Evolutionary conservation across 2,888 invertebrate genomes (phyloP).

Genomic region (Protophormia terraenovae): DNA sequence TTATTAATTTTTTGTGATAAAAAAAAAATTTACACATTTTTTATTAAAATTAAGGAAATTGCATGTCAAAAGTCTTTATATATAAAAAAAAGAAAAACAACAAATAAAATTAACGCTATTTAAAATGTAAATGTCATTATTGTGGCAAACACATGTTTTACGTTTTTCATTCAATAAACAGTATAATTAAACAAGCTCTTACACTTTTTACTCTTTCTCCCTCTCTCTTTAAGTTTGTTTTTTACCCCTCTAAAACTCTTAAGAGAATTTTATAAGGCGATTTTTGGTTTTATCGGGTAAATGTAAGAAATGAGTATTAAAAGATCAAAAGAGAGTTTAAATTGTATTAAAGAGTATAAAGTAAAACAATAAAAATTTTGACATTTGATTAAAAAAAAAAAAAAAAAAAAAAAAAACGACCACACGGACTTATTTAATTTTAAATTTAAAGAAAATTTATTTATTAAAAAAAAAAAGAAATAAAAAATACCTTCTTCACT

Average conservation of each 20-base stretch:
- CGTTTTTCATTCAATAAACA: neutral
- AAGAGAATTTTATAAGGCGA: neutral
- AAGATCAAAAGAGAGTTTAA: neutral
- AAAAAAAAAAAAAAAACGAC: constrained; percentile 4
- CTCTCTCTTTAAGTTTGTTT: neutral
- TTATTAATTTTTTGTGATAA: too few species aligned
- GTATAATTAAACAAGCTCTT: neutral
- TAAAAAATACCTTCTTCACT: constrained; percentile 67
- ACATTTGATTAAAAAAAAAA: constrained; percentile 16
- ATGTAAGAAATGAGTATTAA: neutral
- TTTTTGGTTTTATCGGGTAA: too few species aligned
- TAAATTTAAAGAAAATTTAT: constrained; percentile 39
- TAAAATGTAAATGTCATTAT: neutral
- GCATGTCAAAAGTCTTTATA: constrained; percentile 28
- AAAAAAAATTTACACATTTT: neutral
- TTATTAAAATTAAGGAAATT: constrained; percentile 17
- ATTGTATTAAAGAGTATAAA: neutral
- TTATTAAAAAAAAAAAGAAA: neutral
- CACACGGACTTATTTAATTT: constrained; percentile 42
- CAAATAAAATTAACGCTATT: neutral
- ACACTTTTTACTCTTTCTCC: neutral
- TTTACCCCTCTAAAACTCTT: neutral
- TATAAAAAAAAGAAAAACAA: neutral
- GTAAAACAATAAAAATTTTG: constrained; percentile 1
- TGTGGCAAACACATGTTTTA: neutral